A percentile compares a stretch with the other conserved stretches of the same genome.
Evolutionary conservation across 2,888 invertebrate species (phyloP).

Genomic region (Tinea trinotella): DNA sequence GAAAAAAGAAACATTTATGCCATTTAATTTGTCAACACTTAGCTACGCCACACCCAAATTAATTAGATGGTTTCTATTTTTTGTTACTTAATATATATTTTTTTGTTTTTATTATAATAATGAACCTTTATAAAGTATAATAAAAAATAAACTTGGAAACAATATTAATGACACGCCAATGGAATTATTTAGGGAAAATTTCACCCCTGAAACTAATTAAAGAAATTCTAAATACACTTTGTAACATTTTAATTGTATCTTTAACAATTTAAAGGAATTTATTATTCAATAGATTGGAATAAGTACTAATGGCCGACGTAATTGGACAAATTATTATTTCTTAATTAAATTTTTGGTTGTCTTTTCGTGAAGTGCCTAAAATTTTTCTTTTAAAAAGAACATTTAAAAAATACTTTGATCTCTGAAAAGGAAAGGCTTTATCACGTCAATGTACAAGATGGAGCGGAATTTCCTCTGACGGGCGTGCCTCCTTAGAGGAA

Average conservation of each 20-base stretch:
- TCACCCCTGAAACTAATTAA: not conserved
- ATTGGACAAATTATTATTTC: not conserved
- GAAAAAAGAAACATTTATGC: too few relatives aligned
- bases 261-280: not conserved
- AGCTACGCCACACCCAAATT: too few relatives aligned
- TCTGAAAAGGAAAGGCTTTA: conserved; percentile 2
- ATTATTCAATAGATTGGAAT: not conserved
- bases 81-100: too few relatives aligned
- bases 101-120: too few relatives aligned
- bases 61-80: too few relatives aligned
- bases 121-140: too few relatives aligned
- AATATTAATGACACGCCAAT: too few relatives aligned
- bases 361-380: not conserved
- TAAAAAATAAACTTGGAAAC: too few relatives aligned
- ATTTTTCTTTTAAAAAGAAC: not conserved
- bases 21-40: too few relatives aligned
- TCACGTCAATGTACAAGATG: conserved; percentile 3
- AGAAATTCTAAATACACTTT: too few relatives aligned
- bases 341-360: conserved; percentile 3
- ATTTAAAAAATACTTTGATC: conserved; percentile 8
- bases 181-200: not conserved
- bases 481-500: not conserved
- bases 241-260: not conserved
- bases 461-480: not conserved
- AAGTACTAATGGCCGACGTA: not conserved